phyloP scores from a whole-genome alignment of 2,113 vertebrate genomes.

The Conger conger region DNA sequence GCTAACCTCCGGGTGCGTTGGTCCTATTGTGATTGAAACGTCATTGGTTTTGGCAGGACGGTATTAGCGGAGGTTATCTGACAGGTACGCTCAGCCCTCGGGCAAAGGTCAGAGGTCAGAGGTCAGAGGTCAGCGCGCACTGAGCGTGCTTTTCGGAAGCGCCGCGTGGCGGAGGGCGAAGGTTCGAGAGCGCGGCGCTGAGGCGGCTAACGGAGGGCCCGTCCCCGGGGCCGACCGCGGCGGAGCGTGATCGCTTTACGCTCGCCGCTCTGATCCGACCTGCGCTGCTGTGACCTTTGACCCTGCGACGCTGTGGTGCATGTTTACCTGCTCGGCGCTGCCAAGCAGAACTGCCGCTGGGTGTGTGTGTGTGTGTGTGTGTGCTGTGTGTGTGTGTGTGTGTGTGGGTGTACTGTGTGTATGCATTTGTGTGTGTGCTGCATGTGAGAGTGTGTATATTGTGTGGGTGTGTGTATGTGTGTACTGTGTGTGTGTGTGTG shows the following conservation, averaged over 20 bases:
- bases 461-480: too few relatives aligned
- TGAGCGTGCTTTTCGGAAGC: conserved; percentile 15
- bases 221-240: neutral
- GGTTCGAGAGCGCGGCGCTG: neutral
- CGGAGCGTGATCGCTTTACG: neutral
- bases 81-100: conserved; percentile 10
- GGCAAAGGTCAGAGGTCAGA: too few relatives aligned
- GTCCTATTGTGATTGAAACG: conserved; percentile 28
- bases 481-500: too few relatives aligned
- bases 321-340: neutral
- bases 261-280: neutral
- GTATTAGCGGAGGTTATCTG: conserved; percentile 22
- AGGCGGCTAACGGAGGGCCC: neutral
- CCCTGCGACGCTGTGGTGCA: neutral
- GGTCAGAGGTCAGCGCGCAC: conserved; percentile 36
- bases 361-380: neutral
- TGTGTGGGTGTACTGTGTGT: too few relatives aligned
- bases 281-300: neutral
- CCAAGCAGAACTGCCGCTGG: neutral
- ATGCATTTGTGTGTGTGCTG: too few relatives aligned
- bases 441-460: too few relatives aligned
- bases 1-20: neutral
- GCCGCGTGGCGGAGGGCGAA: neutral
- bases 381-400: too few relatives aligned
- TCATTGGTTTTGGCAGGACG: conserved; percentile 17